Evolutionary conservation across 2,797 vertebrate genomes (phyloP), one percentile per base, ranked within the genome.

Genomic region (Microtus californicus): DNA sequence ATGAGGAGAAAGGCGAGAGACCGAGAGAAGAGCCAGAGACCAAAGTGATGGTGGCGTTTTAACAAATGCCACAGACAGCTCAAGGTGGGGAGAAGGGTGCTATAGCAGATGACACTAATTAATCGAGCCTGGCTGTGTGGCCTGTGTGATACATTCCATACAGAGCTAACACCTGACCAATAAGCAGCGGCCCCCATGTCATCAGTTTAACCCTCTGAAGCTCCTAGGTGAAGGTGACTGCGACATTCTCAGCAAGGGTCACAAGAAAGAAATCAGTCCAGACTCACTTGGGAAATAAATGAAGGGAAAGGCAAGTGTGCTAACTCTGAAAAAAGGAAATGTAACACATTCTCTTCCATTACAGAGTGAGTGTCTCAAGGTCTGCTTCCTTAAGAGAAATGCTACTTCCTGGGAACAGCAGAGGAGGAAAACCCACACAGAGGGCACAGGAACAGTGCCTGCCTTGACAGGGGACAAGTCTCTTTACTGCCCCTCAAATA

Each of bases 351-450:
- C 96, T 88, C 95, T 97, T 93, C 82, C 83, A 94, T 93, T 88
- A 45, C 25, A 15, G 93, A 96, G 95, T 96, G 93, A 96, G 95
- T 96, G 34, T 80, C 97, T 95, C 78, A 94, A 96, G 59, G 94
- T 90, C 85, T 19, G 83, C 94, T 95, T 91, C 92, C 40, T 37
- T 65, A 94, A 97, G 31, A 92, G 88, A 89, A 88, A 92, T 97
- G 97, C 91, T 67, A 76, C 71, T 73, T 8, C 3, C 65, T 92
- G 56, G 56, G 85, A 97, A 95, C 94, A 97, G 89, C 87, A 61
- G 29, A 13, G 73, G 21, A 96, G 78, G 63, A 56, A 78, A 77
- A 15, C 51, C 71, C n/a, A 77, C 19, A 40, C 61, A 54, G 61
- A 79, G 0, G 54, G 34, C 34, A n/a, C 1, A 8, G 40, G 45